Conservation (phyloP, 2,113 vertebrate genomes). For the Mohoua ochrocephala region DNA sequence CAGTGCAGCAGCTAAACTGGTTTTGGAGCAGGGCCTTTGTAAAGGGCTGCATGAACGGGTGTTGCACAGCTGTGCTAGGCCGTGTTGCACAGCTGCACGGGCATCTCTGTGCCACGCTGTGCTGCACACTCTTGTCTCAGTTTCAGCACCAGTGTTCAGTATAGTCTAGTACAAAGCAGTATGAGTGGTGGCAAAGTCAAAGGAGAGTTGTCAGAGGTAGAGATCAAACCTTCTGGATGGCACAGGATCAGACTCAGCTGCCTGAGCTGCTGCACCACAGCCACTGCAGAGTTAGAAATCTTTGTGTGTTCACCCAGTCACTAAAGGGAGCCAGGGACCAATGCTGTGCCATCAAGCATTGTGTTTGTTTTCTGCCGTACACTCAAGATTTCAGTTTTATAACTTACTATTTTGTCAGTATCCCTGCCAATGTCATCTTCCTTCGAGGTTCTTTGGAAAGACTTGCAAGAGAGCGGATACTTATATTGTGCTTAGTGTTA, state of each 20-base stretch:
- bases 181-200: background rate
- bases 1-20: background rate
- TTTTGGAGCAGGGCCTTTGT: background rate
- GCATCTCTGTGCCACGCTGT: accelerated
- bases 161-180: background rate
- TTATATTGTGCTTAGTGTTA: background rate
- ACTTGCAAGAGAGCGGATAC: background rate
- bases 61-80: background rate
- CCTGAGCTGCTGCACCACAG: background rate
- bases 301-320: background rate
- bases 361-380: background rate
- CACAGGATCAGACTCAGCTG: background rate
- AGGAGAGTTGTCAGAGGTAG: background rate
- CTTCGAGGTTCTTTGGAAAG: background rate
- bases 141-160: background rate
- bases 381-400: background rate
- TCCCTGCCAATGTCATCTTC: background rate
- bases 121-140: accelerated
- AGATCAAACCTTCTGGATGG: background rate
- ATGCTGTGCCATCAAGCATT: background rate
- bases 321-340: background rate
- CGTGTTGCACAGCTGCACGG: accelerated
- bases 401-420: background rate
- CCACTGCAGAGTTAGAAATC: background rate
- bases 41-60: accelerated